A percentile compares a stretch with the other conserved stretches of the same genome.
Conservation (phyloP, 2,888 invertebrate species). For the Andrena bucephala region DNA sequence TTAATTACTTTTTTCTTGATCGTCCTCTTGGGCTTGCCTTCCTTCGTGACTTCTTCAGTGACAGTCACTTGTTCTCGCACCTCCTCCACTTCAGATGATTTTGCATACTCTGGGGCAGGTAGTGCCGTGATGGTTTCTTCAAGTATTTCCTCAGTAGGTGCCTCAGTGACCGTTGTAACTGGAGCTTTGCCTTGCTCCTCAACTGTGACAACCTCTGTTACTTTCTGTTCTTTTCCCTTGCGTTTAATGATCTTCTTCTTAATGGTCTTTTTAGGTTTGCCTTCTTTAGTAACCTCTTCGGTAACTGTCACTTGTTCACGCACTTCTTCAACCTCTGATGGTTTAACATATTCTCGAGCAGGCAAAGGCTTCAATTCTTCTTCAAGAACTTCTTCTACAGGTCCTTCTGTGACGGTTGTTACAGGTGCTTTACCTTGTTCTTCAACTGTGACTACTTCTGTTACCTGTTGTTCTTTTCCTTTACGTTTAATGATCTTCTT, state of each 20-base stretch:
- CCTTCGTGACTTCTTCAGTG: conserved; percentile 73
- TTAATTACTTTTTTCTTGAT: conserved; percentile 68
- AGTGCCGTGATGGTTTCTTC: conserved; percentile 81
- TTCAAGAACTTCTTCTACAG: conserved; percentile 56
- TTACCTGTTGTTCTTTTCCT: conserved; percentile 76
- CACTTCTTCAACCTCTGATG: conserved; percentile 79
- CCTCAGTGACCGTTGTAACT: conserved; percentile 62
- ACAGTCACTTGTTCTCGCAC: conserved; percentile 64
- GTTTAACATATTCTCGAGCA: conserved; percentile 67
- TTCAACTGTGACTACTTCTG: conserved; percentile 63
- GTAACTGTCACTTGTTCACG: conserved; percentile 70
- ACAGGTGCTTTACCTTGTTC: conserved; percentile 63
- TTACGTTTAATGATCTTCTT: conserved; percentile 63
- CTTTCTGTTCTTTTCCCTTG: conserved; percentile 64
- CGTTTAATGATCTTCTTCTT: conserved; percentile 70
- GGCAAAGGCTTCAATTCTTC: conserved; percentile 15
- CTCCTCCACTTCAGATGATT: conserved; percentile 79
- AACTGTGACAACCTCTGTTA: conserved; percentile 83
- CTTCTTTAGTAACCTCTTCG: conserved; percentile 83
- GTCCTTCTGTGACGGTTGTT: conserved; percentile 78
- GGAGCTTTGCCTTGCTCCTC: conserved; percentile 76
- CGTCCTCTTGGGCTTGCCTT: conserved; percentile 72
- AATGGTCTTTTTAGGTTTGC: conserved; percentile 79
- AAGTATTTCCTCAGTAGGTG: conserved; percentile 73
- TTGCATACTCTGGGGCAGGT: conserved; percentile 82